Base-by-base conservation (phyloP, 2,888 invertebrate genomes). In the Dryobota labecula region DNA sequence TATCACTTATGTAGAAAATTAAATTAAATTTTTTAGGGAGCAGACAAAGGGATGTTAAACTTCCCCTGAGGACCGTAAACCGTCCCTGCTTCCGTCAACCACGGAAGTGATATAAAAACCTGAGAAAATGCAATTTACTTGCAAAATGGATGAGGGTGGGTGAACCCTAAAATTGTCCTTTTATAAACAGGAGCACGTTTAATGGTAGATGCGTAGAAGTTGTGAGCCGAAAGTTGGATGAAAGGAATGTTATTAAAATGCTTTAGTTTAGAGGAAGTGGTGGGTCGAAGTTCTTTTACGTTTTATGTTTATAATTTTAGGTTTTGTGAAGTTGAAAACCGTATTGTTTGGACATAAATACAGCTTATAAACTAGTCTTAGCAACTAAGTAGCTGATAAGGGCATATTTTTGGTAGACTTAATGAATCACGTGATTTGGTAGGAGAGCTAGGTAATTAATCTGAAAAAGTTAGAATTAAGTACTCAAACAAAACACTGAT, bases 121-220 rank as follows among this genome's bases (percentile, higher is more conserved):
- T 78, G 78, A 84, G 82, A 78, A 86, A 86, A 83, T 85, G 87
- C 86, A 84, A 85, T 87, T 87, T 85, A 76, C 86, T 83, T 84
- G 76, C 84, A 85, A 85, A 85, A 86, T 85, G 74, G 64, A 86
- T 81, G 83, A 85, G 83, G 66, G 69, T 81, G 63, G 71, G 58
- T 67, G 70, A 66, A 71, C 43, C 74, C 72, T 61, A 43, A 78
- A 83, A 84, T 73, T 76, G 82, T 83, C 78, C 62, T 75, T 81
- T 81, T 76, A 75, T 81, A 78, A 78, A 81, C 69, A 73, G 76
- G 74, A 70, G 65, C 33, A 57, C 72, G 75, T 86, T 85, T 83
- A 78, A 83, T 76, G 49, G 62, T 43, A 70, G 74, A 76, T 78
- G 69, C 74, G 67, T 66, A 27, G 72, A 76, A 76, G 54, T 78